Evolutionary conservation across 35 echinoderm and acorn worm genomes (phyloP), one percentile per base, ranked within the genome.

Genomic region (Anneissia japonica): DNA sequence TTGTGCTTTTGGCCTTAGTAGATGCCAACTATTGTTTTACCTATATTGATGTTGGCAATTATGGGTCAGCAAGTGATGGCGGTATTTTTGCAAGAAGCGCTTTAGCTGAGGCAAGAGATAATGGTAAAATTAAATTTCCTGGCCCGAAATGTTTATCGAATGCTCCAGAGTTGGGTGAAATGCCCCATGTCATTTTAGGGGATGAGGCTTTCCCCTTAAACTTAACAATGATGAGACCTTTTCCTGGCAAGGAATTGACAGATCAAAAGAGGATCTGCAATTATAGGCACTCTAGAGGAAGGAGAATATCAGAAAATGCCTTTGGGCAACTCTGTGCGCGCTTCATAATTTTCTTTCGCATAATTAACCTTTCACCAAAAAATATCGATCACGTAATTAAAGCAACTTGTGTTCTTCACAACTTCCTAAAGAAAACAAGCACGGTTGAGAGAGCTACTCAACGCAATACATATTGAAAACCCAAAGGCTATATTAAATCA

Each of bases 1-100:
- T 90, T 35, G 92, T 94, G 11, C 84, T 94, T 12, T 77, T 94
- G 79, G 84, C 88, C 21, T 80, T 87, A 0, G 88, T 94, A 37
- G 92, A 90, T 74, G 39, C 72, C 0, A 37, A 81, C 0, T 94
- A 84, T 73, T 29, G 51, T 17, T 90, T 94, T 46, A 79, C 35
- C 17, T 51, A 31, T 28, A 73, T 94, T 32, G 88, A 94, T 90
- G 92, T 94, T 12, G 84, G 92, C 4, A 38, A 16, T 13, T 77
- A 64, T 78, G 84, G 92, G 0, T 45, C 33, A n/a, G 75, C 26
- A 30, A 92, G 85, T 83, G 91, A 89, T 55, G 86, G 41, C 4
- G 86, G 80, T 1, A 77, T 89, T 5, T 93, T 81, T 38, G 36
- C 75, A 2, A 46, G 31, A 37, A 36, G 72, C 30, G 5, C 74